A percentile compares a stretch with the other conserved stretches of the same genome.
These are phyloP conservation scores for Dasyurus viverrinus DNA, from an alignment of 2,113 vertebrate species.

Conservation along the genomic window DNA sequence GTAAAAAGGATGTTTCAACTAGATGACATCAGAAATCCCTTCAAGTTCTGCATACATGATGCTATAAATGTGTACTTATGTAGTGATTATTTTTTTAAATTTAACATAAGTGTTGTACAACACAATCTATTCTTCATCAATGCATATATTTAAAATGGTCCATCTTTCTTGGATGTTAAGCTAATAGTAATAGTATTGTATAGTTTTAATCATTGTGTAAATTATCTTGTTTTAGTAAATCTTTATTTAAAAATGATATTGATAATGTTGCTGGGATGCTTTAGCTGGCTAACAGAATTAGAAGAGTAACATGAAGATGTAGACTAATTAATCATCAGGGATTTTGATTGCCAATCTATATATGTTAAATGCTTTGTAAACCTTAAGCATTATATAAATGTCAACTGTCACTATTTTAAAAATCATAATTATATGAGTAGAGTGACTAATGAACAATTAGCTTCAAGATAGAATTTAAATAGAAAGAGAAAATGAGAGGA, in stretches of 20 bases:
- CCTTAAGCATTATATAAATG: neutral
- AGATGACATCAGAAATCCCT: neutral
- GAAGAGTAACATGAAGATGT: neutral
- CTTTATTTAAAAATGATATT: neutral
- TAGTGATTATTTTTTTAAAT: neutral
- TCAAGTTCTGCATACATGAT: neutral
- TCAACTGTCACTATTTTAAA: neutral
- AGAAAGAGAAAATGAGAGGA: neutral
- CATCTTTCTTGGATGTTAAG: neutral
- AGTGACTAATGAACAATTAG: neutral
- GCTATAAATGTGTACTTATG: neutral
- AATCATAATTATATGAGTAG: neutral
- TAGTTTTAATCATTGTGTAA: neutral
- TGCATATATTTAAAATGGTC: neutral
- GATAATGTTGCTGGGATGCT: neutral
- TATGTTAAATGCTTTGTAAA: neutral
- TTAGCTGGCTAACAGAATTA: neutral
- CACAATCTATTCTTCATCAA: neutral
- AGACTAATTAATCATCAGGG: neutral
- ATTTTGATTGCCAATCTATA: neutral
- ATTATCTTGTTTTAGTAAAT: neutral
- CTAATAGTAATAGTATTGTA: neutral
- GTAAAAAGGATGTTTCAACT: neutral
- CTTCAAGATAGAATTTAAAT: neutral
- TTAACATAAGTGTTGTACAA: neutral